These are phyloP conservation scores for Aporophyla lueneburgensis DNA, from an alignment of 2,888 invertebrate genomes.

Conservation along the genomic window DNA sequence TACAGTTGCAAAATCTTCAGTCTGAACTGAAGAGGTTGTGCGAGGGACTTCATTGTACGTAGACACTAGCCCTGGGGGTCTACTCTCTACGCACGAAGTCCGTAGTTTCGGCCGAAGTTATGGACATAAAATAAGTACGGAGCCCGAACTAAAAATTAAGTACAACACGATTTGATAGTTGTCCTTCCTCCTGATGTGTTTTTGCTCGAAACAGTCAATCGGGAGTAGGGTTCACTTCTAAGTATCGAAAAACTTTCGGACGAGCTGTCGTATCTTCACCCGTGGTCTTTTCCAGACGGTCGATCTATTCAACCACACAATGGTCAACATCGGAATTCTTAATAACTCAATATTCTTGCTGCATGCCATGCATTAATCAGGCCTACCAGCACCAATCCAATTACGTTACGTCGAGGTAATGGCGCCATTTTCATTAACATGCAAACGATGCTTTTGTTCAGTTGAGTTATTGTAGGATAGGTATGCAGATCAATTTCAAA, in stretches of 20 bases:
- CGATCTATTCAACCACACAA: neutral
- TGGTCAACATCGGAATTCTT: neutral
- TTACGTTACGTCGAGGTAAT: conserved; percentile 18
- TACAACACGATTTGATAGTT: too few relatives aligned
- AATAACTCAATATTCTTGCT: neutral
- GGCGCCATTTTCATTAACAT: conserved; percentile 43
- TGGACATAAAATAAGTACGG: too few relatives aligned
- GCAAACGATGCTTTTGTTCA: conserved; percentile 35
- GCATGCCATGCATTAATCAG: neutral
- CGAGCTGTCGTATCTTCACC: too few relatives aligned
- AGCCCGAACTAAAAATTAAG: too few relatives aligned
- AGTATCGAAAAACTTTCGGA: too few relatives aligned
- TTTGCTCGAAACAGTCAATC: too few relatives aligned
- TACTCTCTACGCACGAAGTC: too few relatives aligned
- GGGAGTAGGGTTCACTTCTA: too few relatives aligned
- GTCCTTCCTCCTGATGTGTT: too few relatives aligned
- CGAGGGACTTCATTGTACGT: neutral
- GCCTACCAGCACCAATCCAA: conserved; percentile 13
- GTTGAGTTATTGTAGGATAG: conserved; percentile 12
- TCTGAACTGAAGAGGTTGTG: neutral
- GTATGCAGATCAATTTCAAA: conserved; percentile 18
- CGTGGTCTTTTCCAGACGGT: neutral
- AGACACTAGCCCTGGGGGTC: too few relatives aligned
- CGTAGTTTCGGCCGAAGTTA: too few relatives aligned
- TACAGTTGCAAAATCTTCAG: neutral